phyloP scores from a whole-genome alignment of 2,797 vertebrate genomes.

The Pipistrellus pipistrellus region DNA sequence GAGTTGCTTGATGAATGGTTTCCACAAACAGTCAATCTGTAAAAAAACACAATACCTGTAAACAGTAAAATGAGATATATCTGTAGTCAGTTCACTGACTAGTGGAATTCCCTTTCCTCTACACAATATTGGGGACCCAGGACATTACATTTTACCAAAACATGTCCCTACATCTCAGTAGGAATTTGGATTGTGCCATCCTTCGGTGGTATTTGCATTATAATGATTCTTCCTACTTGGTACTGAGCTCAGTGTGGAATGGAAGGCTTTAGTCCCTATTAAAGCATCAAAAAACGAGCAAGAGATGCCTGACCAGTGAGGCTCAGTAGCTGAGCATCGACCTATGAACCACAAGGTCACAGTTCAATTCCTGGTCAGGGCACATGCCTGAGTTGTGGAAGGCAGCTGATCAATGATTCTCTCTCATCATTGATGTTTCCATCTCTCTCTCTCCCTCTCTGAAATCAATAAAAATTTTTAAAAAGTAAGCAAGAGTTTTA shows the following conservation, averaged over 20 bases:
- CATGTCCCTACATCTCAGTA: not conserved
- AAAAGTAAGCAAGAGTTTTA: not conserved
- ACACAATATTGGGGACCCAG: not conserved
- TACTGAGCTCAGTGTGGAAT: not conserved
- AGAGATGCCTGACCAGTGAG: not conserved
- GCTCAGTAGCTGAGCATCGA: too few relatives aligned
- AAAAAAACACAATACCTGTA: not conserved
- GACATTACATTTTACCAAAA: not conserved
- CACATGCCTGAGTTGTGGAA: too few relatives aligned
- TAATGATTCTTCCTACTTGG: not conserved
- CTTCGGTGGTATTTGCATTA: not conserved
- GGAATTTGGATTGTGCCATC: not conserved
- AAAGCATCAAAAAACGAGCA: conserved; percentile 21
- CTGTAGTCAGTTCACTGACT: not conserved
- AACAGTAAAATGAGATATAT: not conserved
- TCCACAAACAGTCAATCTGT: not conserved
- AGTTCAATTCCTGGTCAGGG: too few relatives aligned
- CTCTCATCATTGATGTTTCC: too few relatives aligned
- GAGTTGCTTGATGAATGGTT: not conserved
- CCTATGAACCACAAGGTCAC: too few relatives aligned
- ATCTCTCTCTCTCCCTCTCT: too few relatives aligned
- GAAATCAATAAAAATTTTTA: too few relatives aligned
- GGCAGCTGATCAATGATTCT: too few relatives aligned
- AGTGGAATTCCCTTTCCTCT: not conserved
- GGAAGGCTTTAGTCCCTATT: not conserved